A percentile compares a stretch with the other conserved stretches of the same genome.
phyloP scores from a whole-genome alignment of 2,888 invertebrate species.

The Scelioninae gen. 2 region DNA sequence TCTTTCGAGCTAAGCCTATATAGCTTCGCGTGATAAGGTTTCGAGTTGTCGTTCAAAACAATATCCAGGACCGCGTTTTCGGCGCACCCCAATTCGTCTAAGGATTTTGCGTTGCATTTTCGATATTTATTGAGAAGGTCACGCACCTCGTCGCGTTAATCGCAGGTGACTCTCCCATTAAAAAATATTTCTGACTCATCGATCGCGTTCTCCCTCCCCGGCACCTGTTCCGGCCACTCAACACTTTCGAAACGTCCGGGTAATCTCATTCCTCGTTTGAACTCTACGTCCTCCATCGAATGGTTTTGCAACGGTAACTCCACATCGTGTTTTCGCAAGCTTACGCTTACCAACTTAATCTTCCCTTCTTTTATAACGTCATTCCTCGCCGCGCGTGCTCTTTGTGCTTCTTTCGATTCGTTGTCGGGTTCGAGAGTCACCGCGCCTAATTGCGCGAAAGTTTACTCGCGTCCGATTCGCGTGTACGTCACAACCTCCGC shows the following conservation, averaged over 20 bases:
- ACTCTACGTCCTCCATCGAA: not conserved
- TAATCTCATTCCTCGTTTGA: not conserved
- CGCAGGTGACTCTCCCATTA: no score
- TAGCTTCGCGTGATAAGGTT: not conserved
- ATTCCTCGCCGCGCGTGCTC: no score
- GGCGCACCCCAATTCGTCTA: no score
- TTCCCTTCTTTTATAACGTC: not conserved
- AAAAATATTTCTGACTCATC: constrained; percentile 6
- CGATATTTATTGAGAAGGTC: no score
- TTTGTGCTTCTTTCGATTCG: no score
- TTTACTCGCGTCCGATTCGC: no score
- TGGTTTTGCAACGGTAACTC: not conserved
- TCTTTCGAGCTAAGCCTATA: not conserved
- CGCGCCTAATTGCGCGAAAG: no score
- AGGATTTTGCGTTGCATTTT: no score
- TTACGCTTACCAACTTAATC: not conserved
- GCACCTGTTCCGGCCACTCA: not conserved
- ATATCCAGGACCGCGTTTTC: no score
- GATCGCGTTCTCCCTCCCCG: not conserved
- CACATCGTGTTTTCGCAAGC: not conserved
- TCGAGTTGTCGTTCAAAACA: no score
- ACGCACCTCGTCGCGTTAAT: no score
- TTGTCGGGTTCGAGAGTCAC: not conserved
- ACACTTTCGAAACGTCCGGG: not conserved
- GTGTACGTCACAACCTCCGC: constrained; percentile 9